Conservation (phyloP, 1,140 invertebrate genomes). For the Steinernema khuongi region DNA sequence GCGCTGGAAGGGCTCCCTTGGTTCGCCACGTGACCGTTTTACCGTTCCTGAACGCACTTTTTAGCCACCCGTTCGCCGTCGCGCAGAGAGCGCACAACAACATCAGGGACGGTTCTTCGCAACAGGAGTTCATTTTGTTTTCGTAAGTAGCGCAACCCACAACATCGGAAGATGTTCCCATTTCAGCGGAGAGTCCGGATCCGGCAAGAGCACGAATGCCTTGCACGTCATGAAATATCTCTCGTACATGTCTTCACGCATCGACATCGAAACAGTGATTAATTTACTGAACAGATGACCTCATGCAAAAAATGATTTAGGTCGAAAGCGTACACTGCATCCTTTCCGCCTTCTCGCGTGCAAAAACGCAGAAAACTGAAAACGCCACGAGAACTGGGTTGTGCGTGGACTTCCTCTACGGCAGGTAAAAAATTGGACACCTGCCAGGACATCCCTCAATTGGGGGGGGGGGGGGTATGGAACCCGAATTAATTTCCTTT, state of each 20-base stretch:
- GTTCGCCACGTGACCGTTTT: neutral
- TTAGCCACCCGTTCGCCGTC: neutral
- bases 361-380: neutral
- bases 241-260: constrained; percentile 1
- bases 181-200: neutral
- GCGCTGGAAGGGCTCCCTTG: neutral
- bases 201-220: neutral
- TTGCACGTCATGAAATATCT: neutral
- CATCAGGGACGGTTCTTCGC: neutral
- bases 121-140: neutral
- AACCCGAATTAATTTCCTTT: no score
- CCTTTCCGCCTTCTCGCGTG: neutral
- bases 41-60: neutral
- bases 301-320: neutral
- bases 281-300: neutral
- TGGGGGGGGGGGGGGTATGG: no score
- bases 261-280: neutral
- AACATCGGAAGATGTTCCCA: neutral
- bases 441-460: no score
- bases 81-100: neutral
- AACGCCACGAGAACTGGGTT: neutral
- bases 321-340: neutral
- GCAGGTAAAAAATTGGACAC: no score
- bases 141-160: neutral
- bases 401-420: neutral